Percentiles rank a stretch among this genome's conserved stretches.
Conservation (phyloP, 2,113 vertebrate genomes). For the Tetraodon nigroviridis region DNA sequence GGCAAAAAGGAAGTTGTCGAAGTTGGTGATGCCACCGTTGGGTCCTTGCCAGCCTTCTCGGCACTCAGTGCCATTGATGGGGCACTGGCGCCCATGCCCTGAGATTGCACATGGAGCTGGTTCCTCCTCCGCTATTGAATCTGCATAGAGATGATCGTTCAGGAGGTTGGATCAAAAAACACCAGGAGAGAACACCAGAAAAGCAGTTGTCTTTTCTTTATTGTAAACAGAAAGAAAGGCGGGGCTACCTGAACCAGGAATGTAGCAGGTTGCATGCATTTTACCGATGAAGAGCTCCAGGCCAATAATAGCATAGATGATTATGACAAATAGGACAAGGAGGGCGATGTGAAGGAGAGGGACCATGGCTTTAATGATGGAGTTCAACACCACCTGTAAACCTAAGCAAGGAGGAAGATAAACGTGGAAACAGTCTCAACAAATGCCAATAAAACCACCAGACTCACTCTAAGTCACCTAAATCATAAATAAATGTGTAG, state of each 20-base stretch:
- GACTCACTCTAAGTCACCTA: too few relatives aligned
- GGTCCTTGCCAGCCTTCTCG: conserved; percentile 94
- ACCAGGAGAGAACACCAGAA: not conserved
- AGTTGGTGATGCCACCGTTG: conserved; percentile 97
- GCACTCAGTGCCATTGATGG: conserved; percentile 89
- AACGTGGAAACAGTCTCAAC: conserved; percentile 1
- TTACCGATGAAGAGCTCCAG: conserved; percentile 99
- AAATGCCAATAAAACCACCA: too few relatives aligned
- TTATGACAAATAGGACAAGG: conserved; percentile 98
- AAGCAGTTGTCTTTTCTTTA: not conserved
- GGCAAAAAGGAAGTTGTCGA: conserved; percentile 98
- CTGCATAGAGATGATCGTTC: conserved; percentile 66
- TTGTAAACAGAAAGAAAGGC: conserved; percentile 1
- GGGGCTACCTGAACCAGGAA: conserved; percentile 82
- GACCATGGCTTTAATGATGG: conserved; percentile 99
- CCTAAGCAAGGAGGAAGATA: conserved; percentile 72
- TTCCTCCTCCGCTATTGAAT: conserved; percentile 87
- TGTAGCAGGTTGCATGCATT: conserved; percentile 97
- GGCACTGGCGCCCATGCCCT: conserved; percentile 91
- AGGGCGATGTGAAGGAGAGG: conserved; percentile 98
- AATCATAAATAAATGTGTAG: too few relatives aligned
- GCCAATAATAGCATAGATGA: conserved; percentile 99
- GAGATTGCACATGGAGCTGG: conserved; percentile 95
- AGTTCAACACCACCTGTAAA: conserved; percentile 99
- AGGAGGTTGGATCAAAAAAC: not conserved